phyloP scores from a whole-genome alignment of 2,888 invertebrate genomes.

The Pyralis farinalis region DNA sequence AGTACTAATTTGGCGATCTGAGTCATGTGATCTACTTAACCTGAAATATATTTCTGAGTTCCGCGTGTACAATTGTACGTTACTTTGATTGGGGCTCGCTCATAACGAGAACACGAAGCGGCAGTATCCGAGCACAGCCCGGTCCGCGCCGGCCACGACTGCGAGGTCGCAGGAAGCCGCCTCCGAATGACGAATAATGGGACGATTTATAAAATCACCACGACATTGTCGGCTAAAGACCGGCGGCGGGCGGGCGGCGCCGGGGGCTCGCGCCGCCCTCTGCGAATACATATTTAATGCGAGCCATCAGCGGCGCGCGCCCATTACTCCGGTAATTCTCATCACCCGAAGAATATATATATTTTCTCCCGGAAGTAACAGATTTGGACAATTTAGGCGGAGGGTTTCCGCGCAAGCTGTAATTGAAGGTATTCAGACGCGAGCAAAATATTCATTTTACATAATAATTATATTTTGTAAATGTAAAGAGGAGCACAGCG shows the following conservation, averaged over 20 bases:
- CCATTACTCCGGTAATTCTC: slow-evolving; percentile 22
- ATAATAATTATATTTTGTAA: neutral
- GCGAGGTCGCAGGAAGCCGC: neutral
- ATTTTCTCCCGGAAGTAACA: slow-evolving; percentile 28
- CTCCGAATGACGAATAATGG: neutral
- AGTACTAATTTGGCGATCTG: no score
- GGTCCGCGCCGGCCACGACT: no score
- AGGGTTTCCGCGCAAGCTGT: slow-evolving; percentile 23
- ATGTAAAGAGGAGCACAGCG: no score
- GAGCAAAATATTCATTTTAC: slow-evolving; percentile 7
- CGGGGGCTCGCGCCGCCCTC: slow-evolving; percentile 16
- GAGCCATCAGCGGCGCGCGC: slow-evolving; percentile 20
- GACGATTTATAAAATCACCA: neutral
- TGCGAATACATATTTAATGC: slow-evolving; percentile 28
- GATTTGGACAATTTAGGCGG: slow-evolving; percentile 27
- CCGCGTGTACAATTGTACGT: no score
- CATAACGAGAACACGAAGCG: no score
- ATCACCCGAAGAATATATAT: slow-evolving; percentile 16
- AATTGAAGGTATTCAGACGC: slow-evolving; percentile 26
- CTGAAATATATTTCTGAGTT: no score
- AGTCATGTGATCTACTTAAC: no score
- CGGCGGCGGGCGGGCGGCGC: neutral
- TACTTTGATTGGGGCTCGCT: no score
- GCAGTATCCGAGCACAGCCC: no score
- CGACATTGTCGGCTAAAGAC: neutral